Conservation (phyloP, 2,113 vertebrate species). For the Solenodon paradoxus region DNA sequence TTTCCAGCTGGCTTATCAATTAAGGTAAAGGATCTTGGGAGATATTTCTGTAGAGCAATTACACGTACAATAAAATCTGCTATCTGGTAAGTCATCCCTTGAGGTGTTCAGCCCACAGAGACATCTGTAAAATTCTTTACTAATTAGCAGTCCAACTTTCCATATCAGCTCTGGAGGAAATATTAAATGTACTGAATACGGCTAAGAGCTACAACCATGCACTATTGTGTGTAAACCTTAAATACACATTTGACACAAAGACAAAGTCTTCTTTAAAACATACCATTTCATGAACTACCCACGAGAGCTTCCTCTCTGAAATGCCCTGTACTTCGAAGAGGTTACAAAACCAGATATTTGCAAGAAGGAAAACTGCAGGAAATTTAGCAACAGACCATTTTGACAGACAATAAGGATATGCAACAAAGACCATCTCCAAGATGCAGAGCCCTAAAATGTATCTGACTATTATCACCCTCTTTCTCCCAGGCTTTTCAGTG, state of each 20-base stretch:
- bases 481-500: neutral
- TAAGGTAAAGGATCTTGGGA: neutral
- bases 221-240: neutral
- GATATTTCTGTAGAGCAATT: neutral
- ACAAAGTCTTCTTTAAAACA: neutral
- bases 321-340: neutral
- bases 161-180: neutral
- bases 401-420: slow-evolving; percentile 30
- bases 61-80: slow-evolving; percentile 14
- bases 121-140: slow-evolving; percentile 9
- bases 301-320: neutral
- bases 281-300: neutral
- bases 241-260: neutral
- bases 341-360: slow-evolving; percentile 52
- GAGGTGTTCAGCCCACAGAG: neutral
- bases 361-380: slow-evolving; percentile 51
- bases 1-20: neutral
- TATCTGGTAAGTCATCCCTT: neutral
- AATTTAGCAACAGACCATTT: slow-evolving; percentile 50
- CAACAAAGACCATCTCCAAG: slow-evolving; percentile 28
- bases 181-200: neutral
- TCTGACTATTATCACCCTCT: neutral
- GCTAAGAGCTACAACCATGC: neutral
- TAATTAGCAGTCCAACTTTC: slow-evolving; percentile 1
- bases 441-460: neutral